Conservation (phyloP, 2,113 vertebrate species). For the Chlamydotis undulata region DNA sequence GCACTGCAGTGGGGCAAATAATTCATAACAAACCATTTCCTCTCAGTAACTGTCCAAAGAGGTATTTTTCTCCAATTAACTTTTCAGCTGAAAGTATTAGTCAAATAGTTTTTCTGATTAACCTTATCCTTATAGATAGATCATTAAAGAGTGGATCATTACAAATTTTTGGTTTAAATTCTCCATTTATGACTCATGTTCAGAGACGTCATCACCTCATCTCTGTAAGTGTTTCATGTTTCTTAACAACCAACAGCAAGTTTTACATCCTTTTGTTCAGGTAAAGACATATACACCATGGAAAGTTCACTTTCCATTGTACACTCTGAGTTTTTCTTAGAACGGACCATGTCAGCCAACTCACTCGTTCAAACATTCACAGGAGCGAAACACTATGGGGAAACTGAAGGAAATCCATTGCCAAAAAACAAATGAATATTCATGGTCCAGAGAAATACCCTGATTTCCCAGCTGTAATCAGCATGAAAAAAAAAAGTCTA, state of each 20-base stretch:
- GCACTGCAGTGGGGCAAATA: neutral
- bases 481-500: slow-evolving; percentile 36
- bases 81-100: neutral
- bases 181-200: neutral
- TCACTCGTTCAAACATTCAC: neutral
- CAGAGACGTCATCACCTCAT: neutral
- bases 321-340: neutral
- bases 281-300: neutral
- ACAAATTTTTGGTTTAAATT: neutral
- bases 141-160: neutral
- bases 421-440: slow-evolving; percentile 61
- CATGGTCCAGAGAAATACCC: slow-evolving; percentile 43
- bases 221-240: neutral
- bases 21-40: neutral
- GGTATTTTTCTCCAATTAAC: neutral
- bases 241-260: neutral
- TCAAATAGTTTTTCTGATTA: neutral
- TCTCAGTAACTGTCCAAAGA: neutral
- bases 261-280: neutral
- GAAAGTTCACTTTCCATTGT: neutral
- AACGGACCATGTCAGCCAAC: neutral
- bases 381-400: slow-evolving; percentile 11
- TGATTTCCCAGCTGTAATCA: slow-evolving; percentile 53
- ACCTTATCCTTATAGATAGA: neutral
- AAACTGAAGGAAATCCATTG: slow-evolving; percentile 24